Conservation (phyloP, 2,888 invertebrate genomes). For the Antheraea assamensis region DNA sequence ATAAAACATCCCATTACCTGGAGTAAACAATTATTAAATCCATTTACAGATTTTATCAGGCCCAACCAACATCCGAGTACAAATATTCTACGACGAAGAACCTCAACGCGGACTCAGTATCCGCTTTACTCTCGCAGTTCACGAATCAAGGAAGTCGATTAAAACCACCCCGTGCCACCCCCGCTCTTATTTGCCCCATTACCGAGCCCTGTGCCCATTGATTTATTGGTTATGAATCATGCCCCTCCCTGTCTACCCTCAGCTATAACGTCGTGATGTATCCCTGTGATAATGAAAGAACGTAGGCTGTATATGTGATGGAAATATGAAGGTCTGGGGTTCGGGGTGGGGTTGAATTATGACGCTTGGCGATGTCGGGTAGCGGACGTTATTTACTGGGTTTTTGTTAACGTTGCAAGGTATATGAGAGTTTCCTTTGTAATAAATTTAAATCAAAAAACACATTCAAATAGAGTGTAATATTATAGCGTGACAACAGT, state of each 20-base stretch:
- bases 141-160: not conserved
- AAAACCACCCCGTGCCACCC: conserved; percentile 13
- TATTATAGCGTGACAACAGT: too few relatives aligned
- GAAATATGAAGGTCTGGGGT: conserved; percentile 69
- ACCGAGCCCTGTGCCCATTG: conserved; percentile 70
- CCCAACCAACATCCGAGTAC: not conserved
- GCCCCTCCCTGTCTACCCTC: conserved; percentile 43
- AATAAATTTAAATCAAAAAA: not conserved
- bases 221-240: conserved; percentile 82
- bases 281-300: conserved; percentile 75
- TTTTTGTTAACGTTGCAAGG: conserved; percentile 24
- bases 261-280: conserved; percentile 69
- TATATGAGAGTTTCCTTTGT: not conserved
- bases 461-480: not conserved
- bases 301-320: conserved; percentile 75
- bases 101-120: not conserved
- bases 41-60: not conserved
- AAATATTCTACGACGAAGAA: not conserved
- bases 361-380: conserved; percentile 35
- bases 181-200: conserved; percentile 75
- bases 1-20: too few relatives aligned
- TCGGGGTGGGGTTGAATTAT: conserved; percentile 46
- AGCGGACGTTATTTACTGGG: conserved; percentile 33
- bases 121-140: not conserved
- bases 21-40: too few relatives aligned